phyloP scores from a whole-genome alignment of 1,140 invertebrate genomes.

The Venturia canescens region DNA sequence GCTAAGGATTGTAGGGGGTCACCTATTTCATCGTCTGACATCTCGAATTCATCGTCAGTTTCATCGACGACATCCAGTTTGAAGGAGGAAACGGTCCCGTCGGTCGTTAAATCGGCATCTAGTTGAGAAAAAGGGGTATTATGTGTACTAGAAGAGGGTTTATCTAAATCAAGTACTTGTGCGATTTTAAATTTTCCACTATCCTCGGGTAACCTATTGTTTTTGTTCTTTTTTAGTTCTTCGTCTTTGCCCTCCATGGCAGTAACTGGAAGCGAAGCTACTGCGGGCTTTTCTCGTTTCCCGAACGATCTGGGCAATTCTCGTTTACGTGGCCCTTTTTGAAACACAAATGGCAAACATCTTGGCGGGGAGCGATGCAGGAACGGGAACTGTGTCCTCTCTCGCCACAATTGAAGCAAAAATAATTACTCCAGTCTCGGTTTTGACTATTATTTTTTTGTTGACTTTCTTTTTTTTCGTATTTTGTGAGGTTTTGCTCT shows the following conservation, averaged over 20 bases:
- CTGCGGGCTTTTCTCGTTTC: slow-evolving; percentile 33
- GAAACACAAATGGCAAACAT: not conserved
- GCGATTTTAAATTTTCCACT: slow-evolving; percentile 17
- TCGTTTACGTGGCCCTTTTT: not conserved
- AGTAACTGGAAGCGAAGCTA: not conserved
- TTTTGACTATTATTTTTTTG: not conserved
- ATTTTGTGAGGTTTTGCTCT: not conserved
- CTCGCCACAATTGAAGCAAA: slow-evolving; percentile 14
- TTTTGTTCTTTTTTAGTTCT: not conserved
- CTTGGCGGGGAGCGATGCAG: not conserved
- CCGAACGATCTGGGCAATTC: not conserved
- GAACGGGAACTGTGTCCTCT: not conserved
- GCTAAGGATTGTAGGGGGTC: not conserved
- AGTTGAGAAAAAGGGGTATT: too few relatives aligned
- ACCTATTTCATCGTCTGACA: not conserved
- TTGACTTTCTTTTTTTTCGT: not conserved
- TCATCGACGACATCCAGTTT: too few relatives aligned
- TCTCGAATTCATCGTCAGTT: too few relatives aligned
- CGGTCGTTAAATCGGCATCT: too few relatives aligned
- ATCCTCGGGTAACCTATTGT: too few relatives aligned
- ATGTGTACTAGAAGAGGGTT: slow-evolving; percentile 8
- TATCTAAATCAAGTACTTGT: slow-evolving; percentile 15
- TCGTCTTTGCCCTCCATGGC: not conserved
- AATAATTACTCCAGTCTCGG: not conserved
- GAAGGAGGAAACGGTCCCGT: too few relatives aligned